phyloP scores from a whole-genome alignment of 1,140 invertebrate genomes.

The Pogonognathellus flavescens region DNA sequence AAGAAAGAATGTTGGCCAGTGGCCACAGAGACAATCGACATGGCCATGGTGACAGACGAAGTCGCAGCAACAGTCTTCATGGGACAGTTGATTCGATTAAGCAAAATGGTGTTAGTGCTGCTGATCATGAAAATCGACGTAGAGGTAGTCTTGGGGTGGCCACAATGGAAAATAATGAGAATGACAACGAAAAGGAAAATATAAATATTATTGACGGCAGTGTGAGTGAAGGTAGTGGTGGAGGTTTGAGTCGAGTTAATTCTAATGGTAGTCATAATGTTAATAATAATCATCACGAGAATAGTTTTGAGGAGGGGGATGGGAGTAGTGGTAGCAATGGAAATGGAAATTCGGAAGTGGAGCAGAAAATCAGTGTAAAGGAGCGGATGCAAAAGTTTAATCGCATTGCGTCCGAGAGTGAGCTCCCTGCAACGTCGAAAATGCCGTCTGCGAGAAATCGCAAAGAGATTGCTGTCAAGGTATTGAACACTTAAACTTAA shows the following conservation, averaged over 20 bases:
- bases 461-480: slow-evolving; percentile 73
- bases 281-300: not conserved
- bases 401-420: slow-evolving; percentile 85
- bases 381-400: slow-evolving; percentile 94
- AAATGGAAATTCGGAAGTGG: slow-evolving; percentile 67
- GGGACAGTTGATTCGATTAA: slow-evolving; percentile 33
- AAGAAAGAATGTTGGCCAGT: not conserved
- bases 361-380: slow-evolving; percentile 84
- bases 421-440: slow-evolving; percentile 72
- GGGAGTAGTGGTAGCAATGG: slow-evolving; percentile 55
- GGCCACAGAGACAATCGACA: slow-evolving; percentile 5
- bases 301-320: slow-evolving; percentile 33
- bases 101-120: not conserved
- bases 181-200: slow-evolving; percentile 34
- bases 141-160: not conserved
- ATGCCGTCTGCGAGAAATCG: slow-evolving; percentile 75
- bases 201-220: not conserved
- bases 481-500: slow-evolving; percentile 68
- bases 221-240: not conserved
- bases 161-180: not conserved
- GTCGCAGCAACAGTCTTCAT: slow-evolving; percentile 14
- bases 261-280: slow-evolving; percentile 37
- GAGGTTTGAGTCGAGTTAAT: slow-evolving; percentile 41
- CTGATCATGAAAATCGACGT: not conserved
- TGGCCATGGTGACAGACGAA: slow-evolving; percentile 6